These are phyloP conservation scores for Drosophila pallidifrons DNA, from an alignment of 1,140 invertebrate species.

Conservation along the genomic window DNA sequence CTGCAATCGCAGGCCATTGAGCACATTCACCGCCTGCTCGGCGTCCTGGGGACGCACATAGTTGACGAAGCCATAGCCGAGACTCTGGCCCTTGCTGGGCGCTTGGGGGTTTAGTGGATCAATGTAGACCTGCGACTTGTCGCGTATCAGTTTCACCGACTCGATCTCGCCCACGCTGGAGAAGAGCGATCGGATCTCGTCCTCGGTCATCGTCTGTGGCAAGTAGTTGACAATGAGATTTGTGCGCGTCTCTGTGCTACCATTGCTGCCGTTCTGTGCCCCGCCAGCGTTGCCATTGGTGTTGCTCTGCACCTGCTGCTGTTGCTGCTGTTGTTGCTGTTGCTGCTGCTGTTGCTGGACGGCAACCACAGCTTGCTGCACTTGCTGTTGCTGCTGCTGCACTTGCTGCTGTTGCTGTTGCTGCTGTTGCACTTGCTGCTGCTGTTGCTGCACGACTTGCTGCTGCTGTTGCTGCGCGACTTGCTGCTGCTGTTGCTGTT, in stretches of 20 bases:
- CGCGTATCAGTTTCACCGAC: constrained; percentile 95
- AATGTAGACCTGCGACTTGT: constrained; percentile 91
- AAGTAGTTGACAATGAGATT: constrained; percentile 97
- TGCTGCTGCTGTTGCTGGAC: constrained; percentile 79
- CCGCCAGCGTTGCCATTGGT: constrained; percentile 68
- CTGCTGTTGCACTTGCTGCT: constrained; percentile 42
- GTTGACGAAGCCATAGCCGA: constrained; percentile 96
- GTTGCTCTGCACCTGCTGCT: constrained; percentile 53
- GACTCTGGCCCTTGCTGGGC: constrained; percentile 89
- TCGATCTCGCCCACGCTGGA: constrained; percentile 95
- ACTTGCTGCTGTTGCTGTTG: constrained; percentile 32
- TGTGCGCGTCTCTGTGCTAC: constrained; percentile 85
- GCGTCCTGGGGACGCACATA: constrained; percentile 93
- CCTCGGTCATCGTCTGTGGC: constrained; percentile 96
- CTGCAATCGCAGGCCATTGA: constrained; percentile 94
- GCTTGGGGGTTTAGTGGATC: constrained; percentile 84
- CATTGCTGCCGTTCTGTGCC: constrained; percentile 78
- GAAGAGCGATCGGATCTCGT: constrained; percentile 94
- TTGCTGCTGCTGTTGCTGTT: constrained; percentile 59
- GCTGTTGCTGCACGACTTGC: constrained; percentile 30
- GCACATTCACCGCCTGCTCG: constrained; percentile 93
- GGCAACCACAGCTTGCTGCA: constrained; percentile 68
- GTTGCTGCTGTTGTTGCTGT: constrained; percentile 44
- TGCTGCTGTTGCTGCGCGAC: constrained; percentile 43
- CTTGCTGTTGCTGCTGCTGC: constrained; percentile 53